Percentiles rank a stretch among this genome's conserved stretches.
Conservation (phyloP, 2,113 vertebrate genomes). For the Sinocyclocheilus grahami region DNA sequence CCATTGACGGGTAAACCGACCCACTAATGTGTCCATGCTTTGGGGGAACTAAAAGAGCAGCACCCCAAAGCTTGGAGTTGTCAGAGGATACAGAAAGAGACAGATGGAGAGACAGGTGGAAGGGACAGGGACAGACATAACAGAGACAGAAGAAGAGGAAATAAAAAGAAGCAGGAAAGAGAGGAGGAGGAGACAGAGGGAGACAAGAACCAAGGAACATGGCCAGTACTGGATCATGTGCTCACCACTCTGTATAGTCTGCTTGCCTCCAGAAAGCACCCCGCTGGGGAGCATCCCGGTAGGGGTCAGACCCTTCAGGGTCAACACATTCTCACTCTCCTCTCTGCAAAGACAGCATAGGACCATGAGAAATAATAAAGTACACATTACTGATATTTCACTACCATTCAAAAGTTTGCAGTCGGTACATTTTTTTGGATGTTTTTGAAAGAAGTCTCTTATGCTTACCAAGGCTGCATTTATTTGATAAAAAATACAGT, state of each 20-base stretch:
- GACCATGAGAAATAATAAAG: background rate
- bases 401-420: background rate
- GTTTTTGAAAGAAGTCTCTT: background rate
- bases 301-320: constrained; percentile 82
- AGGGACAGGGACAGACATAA: constrained; percentile 34
- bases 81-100: constrained; percentile 54
- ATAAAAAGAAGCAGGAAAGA: background rate
- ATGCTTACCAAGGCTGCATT: background rate
- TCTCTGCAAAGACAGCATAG: constrained; percentile 68
- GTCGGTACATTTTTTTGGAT: background rate
- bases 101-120: constrained; percentile 50
- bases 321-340: constrained; percentile 85
- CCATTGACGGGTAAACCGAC: constrained; percentile 46
- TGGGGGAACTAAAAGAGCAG: constrained; percentile 45
- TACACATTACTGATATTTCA: background rate
- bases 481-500: background rate
- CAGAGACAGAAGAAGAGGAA: background rate
- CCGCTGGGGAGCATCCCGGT: constrained; percentile 84
- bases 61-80: constrained; percentile 56
- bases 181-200: constrained; percentile 17
- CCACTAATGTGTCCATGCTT: constrained; percentile 55
- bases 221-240: constrained; percentile 24
- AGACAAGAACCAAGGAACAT: constrained; percentile 19
- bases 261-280: constrained; percentile 80
- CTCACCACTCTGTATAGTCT: constrained; percentile 84